phyloP scores from a whole-genome alignment of 2,888 invertebrate species.

The Acleris cristana region DNA sequence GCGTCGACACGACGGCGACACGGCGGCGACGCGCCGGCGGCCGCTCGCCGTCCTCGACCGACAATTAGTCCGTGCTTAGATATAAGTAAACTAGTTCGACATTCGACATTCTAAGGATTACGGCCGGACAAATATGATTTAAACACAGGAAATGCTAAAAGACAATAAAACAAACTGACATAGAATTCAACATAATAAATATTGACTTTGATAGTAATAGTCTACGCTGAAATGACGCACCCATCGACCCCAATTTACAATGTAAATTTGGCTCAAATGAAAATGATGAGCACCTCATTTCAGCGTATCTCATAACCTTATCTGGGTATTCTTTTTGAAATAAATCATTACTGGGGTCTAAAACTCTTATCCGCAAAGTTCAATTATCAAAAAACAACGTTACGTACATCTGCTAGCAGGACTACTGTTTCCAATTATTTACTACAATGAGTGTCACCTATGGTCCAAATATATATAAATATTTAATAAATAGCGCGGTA shows the following conservation, averaged over 20 bases:
- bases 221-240: constrained; percentile 21
- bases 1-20: not conserved
- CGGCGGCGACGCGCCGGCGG: not conserved
- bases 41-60: constrained; percentile 21
- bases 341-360: constrained; percentile 1
- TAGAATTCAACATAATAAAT: constrained; percentile 40
- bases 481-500: constrained; percentile 53
- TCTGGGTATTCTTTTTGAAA: not conserved
- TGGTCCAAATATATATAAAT: constrained; percentile 41
- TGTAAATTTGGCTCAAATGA: not conserved
- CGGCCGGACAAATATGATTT: constrained; percentile 49
- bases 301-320: constrained; percentile 13
- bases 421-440: constrained; percentile 55
- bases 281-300: constrained; percentile 1
- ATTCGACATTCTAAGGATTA: constrained; percentile 43
- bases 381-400: constrained; percentile 37
- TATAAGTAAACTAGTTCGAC: constrained; percentile 48
- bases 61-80: constrained; percentile 45
- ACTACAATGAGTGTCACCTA: constrained; percentile 41
- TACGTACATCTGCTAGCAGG: constrained; percentile 56
- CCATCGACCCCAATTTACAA: constrained; percentile 41
- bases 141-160: constrained; percentile 51
- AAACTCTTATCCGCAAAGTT: constrained; percentile 13
- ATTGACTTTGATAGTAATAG: constrained; percentile 35
- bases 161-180: constrained; percentile 45